Conservation (phyloP, 2,888 invertebrate species). For the Sepiola atlantica region DNA sequence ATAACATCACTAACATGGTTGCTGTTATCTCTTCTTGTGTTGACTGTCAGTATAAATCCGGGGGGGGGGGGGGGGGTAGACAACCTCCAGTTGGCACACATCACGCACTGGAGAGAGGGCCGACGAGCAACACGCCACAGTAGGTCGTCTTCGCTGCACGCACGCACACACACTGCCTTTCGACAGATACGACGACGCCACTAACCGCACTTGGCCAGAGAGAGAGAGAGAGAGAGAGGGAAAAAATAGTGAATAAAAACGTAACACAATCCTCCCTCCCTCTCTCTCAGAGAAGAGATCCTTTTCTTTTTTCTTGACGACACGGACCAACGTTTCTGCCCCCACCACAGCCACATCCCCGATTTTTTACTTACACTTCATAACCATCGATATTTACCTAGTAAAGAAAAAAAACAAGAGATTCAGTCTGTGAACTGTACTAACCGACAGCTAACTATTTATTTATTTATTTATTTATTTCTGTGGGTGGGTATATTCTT, state of each 20-base stretch:
- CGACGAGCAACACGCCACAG: conserved; percentile 5
- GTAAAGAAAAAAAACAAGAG: not conserved
- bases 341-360: not conserved
- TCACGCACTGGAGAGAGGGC: not conserved
- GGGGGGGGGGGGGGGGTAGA: not conserved
- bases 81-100: conserved; percentile 32
- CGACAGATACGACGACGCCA: not conserved
- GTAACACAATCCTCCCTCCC: not conserved
- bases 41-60: not conserved
- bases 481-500: too few species aligned
- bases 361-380: not conserved
- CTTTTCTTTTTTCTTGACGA: not conserved
- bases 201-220: not conserved
- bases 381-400: conserved; percentile 15
- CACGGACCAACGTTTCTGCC: not conserved
- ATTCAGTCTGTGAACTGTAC: too few species aligned
- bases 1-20: conserved; percentile 14
- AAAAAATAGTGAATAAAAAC: not conserved
- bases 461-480: too few species aligned
- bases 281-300: not conserved
- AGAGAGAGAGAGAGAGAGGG: not conserved
- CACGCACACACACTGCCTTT: not conserved
- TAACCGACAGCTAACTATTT: too few species aligned
- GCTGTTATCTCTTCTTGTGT: not conserved
- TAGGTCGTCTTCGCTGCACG: not conserved